Base-by-base conservation (phyloP, 35 echinoderm and acorn worm species). In the Nesometra sesokonis region DNA sequence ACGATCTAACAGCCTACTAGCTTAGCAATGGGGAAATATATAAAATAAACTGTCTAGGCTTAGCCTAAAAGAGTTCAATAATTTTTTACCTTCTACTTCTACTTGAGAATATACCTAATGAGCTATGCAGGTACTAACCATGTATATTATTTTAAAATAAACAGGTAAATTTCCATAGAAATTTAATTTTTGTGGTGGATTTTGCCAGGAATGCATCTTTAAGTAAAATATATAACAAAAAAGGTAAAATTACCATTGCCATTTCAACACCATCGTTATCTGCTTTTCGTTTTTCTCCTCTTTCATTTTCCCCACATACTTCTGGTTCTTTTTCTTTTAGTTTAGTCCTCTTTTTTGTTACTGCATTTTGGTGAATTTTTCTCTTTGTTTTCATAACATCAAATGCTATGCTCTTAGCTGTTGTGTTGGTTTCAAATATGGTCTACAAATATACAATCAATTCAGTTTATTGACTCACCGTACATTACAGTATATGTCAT, bases 401-500 rank as follows among this genome's bases (percentile, higher is more conserved):
- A 84, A 85, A 89, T 15, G 85, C 82, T 0, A 38, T 0, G 34
- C 80, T 93, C 52, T 97, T 91, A 7, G 86, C 79, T 4, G 88
- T 89, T 9, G 89, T 84, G 79, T 93, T 89, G 77, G 93, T 91
- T 86, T 97, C 94, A 88, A 97, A 93, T 13, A 97, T 90, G 27
- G 94, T 97, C 94, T 97, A 76, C 5, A 79, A 80, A 38, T 30
- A 89, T 77, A 86, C 0, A 13, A 82, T 33, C 9, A 31, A 29
- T 0, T 8, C 33, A 11, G 13, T 5, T 21, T 40, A 29, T 85
- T 7, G 40, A 15, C 35, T 4, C 30, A 47, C 15, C 29, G 32
- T 35, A 81, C 79, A 81, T 29, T 23, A 3, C 13, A 35, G 35
- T 33, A 0, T n/a, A n/a, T n/a, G n/a, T n/a, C n/a, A n/a, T n/a